Percentiles rank a stretch among this genome's conserved stretches.
Conservation (phyloP, 2,113 vertebrate species). For the Apodemus sylvaticus region DNA sequence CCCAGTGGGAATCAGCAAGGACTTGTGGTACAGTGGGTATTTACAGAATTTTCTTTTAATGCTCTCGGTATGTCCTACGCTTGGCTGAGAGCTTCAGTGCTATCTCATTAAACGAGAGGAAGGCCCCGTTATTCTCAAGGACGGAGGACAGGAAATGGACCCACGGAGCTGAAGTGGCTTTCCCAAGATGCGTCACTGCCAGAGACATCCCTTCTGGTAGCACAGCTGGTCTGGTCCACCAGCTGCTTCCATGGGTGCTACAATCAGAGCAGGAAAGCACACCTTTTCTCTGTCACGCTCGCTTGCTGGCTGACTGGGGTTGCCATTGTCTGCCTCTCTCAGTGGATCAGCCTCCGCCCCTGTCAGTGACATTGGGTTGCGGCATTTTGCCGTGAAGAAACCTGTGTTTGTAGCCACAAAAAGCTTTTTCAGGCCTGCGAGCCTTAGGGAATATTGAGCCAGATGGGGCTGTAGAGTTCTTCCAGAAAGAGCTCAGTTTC, state of each 20-base stretch:
- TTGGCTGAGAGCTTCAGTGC: not conserved
- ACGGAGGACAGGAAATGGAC: not conserved
- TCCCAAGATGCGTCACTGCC: not conserved
- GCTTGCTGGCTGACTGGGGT: not conserved
- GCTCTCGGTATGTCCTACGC: not conserved
- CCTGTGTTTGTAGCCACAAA: conserved; percentile 3
- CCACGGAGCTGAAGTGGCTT: not conserved
- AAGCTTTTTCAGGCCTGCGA: conserved; percentile 48
- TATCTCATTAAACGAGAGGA: not conserved
- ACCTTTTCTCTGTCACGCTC: not conserved
- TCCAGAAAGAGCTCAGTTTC: conserved; percentile 51
- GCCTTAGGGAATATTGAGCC: conserved; percentile 29
- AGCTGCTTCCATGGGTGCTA: not conserved
- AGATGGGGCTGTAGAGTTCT: conserved; percentile 51
- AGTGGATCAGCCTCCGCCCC: not conserved
- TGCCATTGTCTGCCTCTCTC: not conserved
- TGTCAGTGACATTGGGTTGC: not conserved
- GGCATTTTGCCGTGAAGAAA: not conserved
- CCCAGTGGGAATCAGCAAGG: not conserved
- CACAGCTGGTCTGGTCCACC: not conserved
- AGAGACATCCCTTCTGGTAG: not conserved
- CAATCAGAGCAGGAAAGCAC: not conserved
- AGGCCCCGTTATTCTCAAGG: not conserved
- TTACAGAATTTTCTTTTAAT: too few relatives aligned
- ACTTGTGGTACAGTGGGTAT: too few relatives aligned